Percentiles rank a stretch among this genome's conserved stretches.
phyloP scores from a whole-genome alignment of 2,888 invertebrate genomes.

The Antitype chi region DNA sequence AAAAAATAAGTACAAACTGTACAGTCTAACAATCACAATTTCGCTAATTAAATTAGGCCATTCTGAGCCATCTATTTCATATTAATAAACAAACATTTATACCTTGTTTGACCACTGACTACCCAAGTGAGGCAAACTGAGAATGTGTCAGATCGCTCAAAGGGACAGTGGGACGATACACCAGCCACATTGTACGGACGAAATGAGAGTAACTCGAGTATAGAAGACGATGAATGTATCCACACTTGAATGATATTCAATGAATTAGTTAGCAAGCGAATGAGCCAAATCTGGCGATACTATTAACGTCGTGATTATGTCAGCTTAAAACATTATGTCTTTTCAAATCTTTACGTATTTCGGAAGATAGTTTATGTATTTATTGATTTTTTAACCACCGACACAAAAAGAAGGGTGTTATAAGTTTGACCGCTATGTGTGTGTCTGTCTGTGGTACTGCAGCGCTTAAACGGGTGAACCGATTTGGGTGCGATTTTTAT shows the following conservation, averaged over 20 bases:
- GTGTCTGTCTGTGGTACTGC: too few species aligned
- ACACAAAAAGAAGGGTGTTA: too few species aligned
- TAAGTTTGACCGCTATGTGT: too few species aligned
- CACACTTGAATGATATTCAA: constrained; percentile 11
- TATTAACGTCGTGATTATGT: neutral
- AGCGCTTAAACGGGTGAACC: too few species aligned
- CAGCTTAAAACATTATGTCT: neutral
- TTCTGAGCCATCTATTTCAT: neutral
- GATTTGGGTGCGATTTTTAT: too few species aligned
- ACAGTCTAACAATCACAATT: neutral
- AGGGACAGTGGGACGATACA: constrained; percentile 22
- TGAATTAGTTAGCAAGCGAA: neutral
- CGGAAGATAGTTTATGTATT: too few species aligned
- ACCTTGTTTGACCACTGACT: constrained; percentile 23
- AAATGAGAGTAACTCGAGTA: constrained; percentile 13
- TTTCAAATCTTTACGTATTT: neutral
- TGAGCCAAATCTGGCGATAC: neutral
- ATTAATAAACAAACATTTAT: constrained; percentile 24
- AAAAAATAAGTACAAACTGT: neutral
- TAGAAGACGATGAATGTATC: constrained; percentile 2
- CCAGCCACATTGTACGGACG: constrained; percentile 13
- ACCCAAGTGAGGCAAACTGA: constrained; percentile 27
- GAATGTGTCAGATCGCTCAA: constrained; percentile 34
- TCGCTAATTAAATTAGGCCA: neutral
- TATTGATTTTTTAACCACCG: too few species aligned